These are phyloP conservation scores for Euwallacea similis DNA, from an alignment of 1,140 invertebrate species.

Conservation along the genomic window DNA sequence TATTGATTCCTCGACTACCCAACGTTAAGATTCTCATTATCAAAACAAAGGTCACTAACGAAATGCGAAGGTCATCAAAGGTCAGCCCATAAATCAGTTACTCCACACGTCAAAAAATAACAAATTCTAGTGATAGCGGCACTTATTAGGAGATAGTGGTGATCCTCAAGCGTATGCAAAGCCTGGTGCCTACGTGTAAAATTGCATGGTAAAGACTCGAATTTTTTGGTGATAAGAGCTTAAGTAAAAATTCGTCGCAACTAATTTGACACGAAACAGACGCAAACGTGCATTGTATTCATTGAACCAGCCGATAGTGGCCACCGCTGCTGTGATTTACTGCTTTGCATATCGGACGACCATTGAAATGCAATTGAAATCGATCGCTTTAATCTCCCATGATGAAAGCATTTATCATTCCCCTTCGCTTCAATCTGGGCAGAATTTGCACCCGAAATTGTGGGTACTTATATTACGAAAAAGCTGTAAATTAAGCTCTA, in stretches of 20 bases:
- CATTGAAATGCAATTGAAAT: slow-evolving; percentile 55
- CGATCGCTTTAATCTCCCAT: slow-evolving; percentile 52
- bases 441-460: background rate
- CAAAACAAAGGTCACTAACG: no score
- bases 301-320: slow-evolving; percentile 49
- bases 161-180: no score
- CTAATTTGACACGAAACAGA: slow-evolving; percentile 47
- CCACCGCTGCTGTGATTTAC: slow-evolving; percentile 48
- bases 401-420: slow-evolving; percentile 54
- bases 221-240: no score
- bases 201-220: no score
- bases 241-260: background rate
- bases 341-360: slow-evolving; percentile 49
- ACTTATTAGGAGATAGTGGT: no score
- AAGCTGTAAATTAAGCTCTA: background rate
- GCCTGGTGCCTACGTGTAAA: no score
- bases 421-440: background rate
- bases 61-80: no score
- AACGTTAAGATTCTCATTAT: no score
- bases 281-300: slow-evolving; percentile 45
- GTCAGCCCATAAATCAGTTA: no score
- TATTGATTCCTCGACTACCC: no score
- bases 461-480: background rate
- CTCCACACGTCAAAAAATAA: no score
- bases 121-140: no score